These are phyloP conservation scores for Salarias fasciatus DNA, from an alignment of 2,797 vertebrate genomes.

Conservation along the genomic window DNA sequence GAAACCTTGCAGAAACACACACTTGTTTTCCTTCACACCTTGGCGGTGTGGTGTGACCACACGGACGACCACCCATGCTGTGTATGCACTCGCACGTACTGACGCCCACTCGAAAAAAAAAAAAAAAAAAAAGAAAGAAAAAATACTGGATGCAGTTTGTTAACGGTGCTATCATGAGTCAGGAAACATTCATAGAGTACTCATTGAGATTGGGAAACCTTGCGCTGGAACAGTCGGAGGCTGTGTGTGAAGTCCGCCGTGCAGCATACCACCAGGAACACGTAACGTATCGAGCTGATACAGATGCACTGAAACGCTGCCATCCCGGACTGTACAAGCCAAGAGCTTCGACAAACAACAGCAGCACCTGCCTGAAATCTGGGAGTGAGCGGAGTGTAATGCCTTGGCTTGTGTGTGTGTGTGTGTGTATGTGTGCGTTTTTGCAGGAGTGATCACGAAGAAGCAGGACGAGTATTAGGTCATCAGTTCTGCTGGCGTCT, in stretches of 20 bases:
- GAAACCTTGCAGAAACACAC: slow-evolving; percentile 18
- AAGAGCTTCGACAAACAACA: slow-evolving; percentile 68
- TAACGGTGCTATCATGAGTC: too few species aligned
- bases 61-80: slow-evolving; percentile 4
- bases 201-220: slow-evolving; percentile 37
- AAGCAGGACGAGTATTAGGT: slow-evolving; percentile 77
- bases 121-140: not conserved
- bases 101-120: not conserved
- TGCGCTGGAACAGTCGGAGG: slow-evolving; percentile 39
- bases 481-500: slow-evolving; percentile 74
- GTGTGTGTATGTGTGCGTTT: slow-evolving; percentile 50
- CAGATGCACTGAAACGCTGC: slow-evolving; percentile 64
- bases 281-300: slow-evolving; percentile 70
- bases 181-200: too few species aligned
- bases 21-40: slow-evolving; percentile 30
- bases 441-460: slow-evolving; percentile 73
- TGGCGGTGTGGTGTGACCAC: not conserved
- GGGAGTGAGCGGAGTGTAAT: slow-evolving; percentile 66
- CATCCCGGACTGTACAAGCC: slow-evolving; percentile 61
- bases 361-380: slow-evolving; percentile 79
- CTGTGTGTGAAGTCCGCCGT: slow-evolving; percentile 34
- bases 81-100: not conserved
- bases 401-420: slow-evolving; percentile 61
- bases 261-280: slow-evolving; percentile 65
- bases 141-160: slow-evolving; percentile 4